Conservation (phyloP, 2,888 invertebrate species). For the Drosophila niveifrons region DNA sequence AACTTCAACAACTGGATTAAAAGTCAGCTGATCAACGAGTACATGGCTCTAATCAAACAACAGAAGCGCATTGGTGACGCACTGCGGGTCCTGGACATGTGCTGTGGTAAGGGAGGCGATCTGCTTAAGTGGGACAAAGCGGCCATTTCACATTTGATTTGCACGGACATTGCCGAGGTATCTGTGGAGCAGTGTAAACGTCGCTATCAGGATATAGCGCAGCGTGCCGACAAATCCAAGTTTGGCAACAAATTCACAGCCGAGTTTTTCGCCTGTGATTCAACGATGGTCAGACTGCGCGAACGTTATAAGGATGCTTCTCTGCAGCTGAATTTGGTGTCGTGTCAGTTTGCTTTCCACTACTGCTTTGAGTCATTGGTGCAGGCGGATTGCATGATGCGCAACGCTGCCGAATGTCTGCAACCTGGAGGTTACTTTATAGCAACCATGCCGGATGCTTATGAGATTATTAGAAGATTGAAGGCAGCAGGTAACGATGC, state of each 20-base stretch:
- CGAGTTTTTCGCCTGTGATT: constrained; percentile 96
- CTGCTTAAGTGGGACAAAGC: constrained; percentile 97
- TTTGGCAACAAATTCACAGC: constrained; percentile 89
- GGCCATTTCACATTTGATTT: constrained; percentile 92
- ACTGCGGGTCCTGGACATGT: constrained; percentile 94
- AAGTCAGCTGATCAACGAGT: constrained; percentile 96
- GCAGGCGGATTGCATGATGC: constrained; percentile 96
- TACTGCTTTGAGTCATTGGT: constrained; percentile 96
- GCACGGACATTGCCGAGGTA: constrained; percentile 96
- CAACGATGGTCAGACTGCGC: constrained; percentile 92
- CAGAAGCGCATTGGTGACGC: constrained; percentile 89
- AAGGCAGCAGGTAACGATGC: constrained; percentile 85
- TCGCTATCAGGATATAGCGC: constrained; percentile 91
- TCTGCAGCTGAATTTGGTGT: constrained; percentile 94
- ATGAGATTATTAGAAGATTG: constrained; percentile 93
- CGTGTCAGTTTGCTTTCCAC: constrained; percentile 99
- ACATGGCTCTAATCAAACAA: constrained; percentile 89
- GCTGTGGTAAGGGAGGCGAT: constrained; percentile 99
- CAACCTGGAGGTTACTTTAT: constrained; percentile 97
- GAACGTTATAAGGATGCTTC: constrained; percentile 92
- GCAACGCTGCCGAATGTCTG: constrained; percentile 96
- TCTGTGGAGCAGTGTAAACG: constrained; percentile 96
- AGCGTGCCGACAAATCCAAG: constrained; percentile 74
- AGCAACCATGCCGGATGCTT: constrained; percentile 97
- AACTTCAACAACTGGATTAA: constrained; percentile 99